phyloP scores from a whole-genome alignment of 2,888 invertebrate species.

The Spilarctia lutea region DNA sequence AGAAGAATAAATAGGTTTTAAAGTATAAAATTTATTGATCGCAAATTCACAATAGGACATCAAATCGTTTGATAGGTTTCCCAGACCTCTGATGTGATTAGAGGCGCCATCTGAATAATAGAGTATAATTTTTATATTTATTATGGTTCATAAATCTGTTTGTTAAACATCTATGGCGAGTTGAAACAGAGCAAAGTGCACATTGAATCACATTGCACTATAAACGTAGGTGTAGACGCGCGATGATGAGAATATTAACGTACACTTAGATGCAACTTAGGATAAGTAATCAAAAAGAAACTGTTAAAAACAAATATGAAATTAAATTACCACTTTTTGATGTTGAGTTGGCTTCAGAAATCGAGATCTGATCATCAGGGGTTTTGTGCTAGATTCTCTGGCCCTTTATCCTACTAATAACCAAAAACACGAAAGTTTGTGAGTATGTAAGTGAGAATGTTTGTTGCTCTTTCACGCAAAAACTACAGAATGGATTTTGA shows the following conservation, averaged over 20 bases:
- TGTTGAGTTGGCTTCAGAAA: not conserved
- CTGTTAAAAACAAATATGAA: too few species aligned
- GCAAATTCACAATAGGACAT: not conserved
- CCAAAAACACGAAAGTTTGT: too few species aligned
- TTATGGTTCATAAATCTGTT: not conserved
- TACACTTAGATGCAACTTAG: not conserved
- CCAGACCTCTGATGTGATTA: conserved; percentile 10
- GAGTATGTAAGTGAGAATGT: too few species aligned
- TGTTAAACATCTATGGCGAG: not conserved
- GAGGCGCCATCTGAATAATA: conserved; percentile 7
- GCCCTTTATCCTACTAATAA: too few species aligned
- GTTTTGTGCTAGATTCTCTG: not conserved
- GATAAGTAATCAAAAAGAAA: not conserved
- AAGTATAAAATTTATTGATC: too few species aligned
- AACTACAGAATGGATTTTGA: too few species aligned
- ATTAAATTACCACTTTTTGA: not conserved
- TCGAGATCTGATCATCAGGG: not conserved
- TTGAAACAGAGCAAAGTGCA: not conserved
- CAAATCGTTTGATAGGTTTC: conserved; percentile 10
- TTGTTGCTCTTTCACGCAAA: too few species aligned
- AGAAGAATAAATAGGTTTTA: not conserved
- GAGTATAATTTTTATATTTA: not conserved
- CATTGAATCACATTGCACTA: not conserved
- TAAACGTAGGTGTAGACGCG: not conserved
- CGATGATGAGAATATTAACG: not conserved